These are phyloP conservation scores for Apamea sordens DNA, from an alignment of 2,888 invertebrate genomes.

Conservation along the genomic window DNA sequence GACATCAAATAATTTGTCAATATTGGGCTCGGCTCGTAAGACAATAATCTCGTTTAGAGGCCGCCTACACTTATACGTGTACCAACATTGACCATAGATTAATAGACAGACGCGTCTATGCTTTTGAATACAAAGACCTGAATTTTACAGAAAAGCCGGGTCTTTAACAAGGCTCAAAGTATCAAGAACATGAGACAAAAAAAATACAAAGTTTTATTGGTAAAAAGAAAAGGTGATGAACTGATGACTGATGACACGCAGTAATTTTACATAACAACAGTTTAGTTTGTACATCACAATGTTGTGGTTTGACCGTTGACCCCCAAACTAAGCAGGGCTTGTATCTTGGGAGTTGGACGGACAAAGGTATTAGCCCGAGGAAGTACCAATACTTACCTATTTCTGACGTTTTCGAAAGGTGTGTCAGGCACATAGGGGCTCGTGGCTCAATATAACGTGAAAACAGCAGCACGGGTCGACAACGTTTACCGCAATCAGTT, in stretches of 20 bases:
- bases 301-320: no score
- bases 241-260: no score
- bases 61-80: conserved; percentile 58
- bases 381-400: background rate
- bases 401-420: background rate
- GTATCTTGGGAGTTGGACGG: no score
- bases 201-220: no score
- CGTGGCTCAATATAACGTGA: no score
- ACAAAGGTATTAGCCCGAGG: background rate
- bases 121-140: background rate
- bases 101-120: conserved; percentile 14
- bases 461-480: no score
- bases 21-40: conserved; percentile 57
- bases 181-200: background rate
- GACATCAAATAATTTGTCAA: conserved; percentile 62
- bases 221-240: no score
- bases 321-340: no score
- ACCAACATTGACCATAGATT: conserved; percentile 42
- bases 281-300: no score
- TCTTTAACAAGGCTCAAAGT: background rate
- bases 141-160: background rate
- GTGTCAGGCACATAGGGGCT: background rate
- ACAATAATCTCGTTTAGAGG: conserved; percentile 69
- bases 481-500: no score
- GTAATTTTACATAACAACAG: no score